A percentile compares a stretch with the other conserved stretches of the same genome.
These are phyloP conservation scores for Monochamus saltuarius DNA, from an alignment of 1,140 invertebrate genomes.

Conservation along the genomic window DNA sequence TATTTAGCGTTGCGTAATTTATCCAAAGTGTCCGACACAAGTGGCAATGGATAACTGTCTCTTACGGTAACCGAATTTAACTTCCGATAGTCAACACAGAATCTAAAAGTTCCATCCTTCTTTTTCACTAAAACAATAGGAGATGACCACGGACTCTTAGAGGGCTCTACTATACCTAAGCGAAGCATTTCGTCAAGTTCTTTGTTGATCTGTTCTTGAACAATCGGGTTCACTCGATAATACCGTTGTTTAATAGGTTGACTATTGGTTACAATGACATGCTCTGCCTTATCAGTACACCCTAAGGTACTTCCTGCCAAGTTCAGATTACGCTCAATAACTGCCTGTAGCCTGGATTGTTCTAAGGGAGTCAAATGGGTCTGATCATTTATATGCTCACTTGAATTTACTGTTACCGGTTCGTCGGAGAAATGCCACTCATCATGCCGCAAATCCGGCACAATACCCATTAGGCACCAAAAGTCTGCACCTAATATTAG, in stretches of 20 bases:
- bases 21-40: slow-evolving; percentile 43
- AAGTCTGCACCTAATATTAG: slow-evolving; percentile 21
- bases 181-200: slow-evolving; percentile 35
- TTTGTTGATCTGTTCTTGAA: slow-evolving; percentile 19
- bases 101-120: slow-evolving; percentile 33
- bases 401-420: not conserved
- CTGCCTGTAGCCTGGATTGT: not conserved
- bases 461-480: slow-evolving; percentile 15
- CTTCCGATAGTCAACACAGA: slow-evolving; percentile 44
- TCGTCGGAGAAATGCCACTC: slow-evolving; percentile 17
- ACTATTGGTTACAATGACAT: slow-evolving; percentile 27
- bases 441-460: slow-evolving; percentile 16
- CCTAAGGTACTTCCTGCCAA: slow-evolving; percentile 16
- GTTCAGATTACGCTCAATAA: not conserved
- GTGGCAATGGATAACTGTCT: slow-evolving; percentile 43
- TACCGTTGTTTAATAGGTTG: slow-evolving; percentile 32
- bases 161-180: slow-evolving; percentile 31
- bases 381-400: not conserved
- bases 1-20: slow-evolving; percentile 37
- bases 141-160: slow-evolving; percentile 31
- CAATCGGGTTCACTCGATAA: slow-evolving; percentile 26
- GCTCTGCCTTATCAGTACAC: slow-evolving; percentile 13
- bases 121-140: slow-evolving; percentile 40
- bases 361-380: not conserved
- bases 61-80: slow-evolving; percentile 40